A percentile compares a stretch with the other conserved stretches of the same genome.
Conservation (phyloP, 2,888 invertebrate genomes). For the Troides aeacus region DNA sequence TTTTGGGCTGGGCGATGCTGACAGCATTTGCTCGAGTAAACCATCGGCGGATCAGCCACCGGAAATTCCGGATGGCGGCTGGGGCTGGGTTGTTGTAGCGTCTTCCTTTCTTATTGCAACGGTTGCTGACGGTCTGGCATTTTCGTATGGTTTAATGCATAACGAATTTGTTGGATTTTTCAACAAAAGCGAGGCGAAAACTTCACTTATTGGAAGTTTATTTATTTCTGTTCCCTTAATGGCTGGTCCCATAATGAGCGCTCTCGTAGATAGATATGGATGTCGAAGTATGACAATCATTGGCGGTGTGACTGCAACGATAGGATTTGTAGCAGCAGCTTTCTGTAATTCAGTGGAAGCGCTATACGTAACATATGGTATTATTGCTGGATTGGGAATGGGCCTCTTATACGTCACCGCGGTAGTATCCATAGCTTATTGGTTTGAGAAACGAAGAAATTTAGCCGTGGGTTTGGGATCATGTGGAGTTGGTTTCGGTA, state of each 20-base stretch:
- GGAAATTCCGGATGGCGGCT: slow-evolving; percentile 90
- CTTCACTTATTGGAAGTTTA: slow-evolving; percentile 92
- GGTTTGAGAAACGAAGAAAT: slow-evolving; percentile 93
- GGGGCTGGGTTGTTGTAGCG: slow-evolving; percentile 94
- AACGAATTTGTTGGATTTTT: slow-evolving; percentile 89
- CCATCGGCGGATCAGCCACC: slow-evolving; percentile 66
- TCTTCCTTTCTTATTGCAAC: slow-evolving; percentile 92
- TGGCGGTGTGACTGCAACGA: slow-evolving; percentile 85
- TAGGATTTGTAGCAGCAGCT: slow-evolving; percentile 88
- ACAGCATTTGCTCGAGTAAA: slow-evolving; percentile 72
- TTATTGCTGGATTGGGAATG: slow-evolving; percentile 91
- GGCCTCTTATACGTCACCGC: slow-evolving; percentile 93
- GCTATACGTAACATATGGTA: slow-evolving; percentile 90
- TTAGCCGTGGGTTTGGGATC: slow-evolving; percentile 93
- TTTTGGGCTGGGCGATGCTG: slow-evolving; percentile 73
- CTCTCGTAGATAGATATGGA: slow-evolving; percentile 91
- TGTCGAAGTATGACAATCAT: slow-evolving; percentile 87
- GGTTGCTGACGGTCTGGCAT: slow-evolving; percentile 95
- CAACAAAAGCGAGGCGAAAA: slow-evolving; percentile 87
- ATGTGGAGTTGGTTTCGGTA: slow-evolving; percentile 94
- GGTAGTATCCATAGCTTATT: slow-evolving; percentile 94
- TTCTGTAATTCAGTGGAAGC: slow-evolving; percentile 86
- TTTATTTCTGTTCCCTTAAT: slow-evolving; percentile 94
- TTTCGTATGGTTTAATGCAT: slow-evolving; percentile 94
- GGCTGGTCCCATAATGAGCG: slow-evolving; percentile 91